A percentile compares a stretch with the other conserved stretches of the same genome.
Evolutionary conservation across 2,113 vertebrate species (phyloP).

Genomic region (human): DNA sequence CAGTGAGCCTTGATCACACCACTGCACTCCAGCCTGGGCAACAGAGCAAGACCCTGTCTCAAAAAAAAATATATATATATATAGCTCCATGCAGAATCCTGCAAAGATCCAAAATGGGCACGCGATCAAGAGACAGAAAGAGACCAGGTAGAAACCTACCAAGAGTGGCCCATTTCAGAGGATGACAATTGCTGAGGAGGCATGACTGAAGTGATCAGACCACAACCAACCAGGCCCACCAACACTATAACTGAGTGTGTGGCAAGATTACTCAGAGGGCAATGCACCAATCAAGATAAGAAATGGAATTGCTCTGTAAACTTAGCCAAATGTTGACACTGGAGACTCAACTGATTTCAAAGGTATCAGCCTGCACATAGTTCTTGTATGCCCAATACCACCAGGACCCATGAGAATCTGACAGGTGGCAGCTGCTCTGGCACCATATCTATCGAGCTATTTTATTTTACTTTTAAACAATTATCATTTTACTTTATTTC

Average conservation of each 20-base stretch:
- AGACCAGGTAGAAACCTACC: not conserved
- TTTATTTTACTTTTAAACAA: conserved; percentile 63
- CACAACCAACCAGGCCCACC: not conserved
- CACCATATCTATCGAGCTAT: not conserved
- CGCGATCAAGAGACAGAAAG: not conserved
- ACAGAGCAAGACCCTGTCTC: no score
- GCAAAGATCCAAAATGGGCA: not conserved
- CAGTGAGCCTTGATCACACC: no score
- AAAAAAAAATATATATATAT: no score
- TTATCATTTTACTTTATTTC: conserved; percentile 80
- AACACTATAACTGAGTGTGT: not conserved
- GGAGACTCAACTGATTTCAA: not conserved
- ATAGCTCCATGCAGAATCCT: not conserved
- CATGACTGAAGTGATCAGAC: not conserved
- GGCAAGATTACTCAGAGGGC: not conserved
- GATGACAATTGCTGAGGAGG: not conserved
- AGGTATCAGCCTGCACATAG: not conserved
- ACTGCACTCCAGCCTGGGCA: no score
- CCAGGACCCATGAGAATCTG: not conserved
- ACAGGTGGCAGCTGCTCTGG: not conserved
- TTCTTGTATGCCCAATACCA: fast-evolving
- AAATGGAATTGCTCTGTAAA: fast-evolving
- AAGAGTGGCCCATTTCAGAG: not conserved
- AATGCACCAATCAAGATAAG: not conserved
- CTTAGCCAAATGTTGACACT: not conserved